Percentiles rank a stretch among this genome's conserved stretches.
These are phyloP conservation scores for Heliconius aoede DNA, from an alignment of 2,888 invertebrate genomes.

Conservation along the genomic window DNA sequence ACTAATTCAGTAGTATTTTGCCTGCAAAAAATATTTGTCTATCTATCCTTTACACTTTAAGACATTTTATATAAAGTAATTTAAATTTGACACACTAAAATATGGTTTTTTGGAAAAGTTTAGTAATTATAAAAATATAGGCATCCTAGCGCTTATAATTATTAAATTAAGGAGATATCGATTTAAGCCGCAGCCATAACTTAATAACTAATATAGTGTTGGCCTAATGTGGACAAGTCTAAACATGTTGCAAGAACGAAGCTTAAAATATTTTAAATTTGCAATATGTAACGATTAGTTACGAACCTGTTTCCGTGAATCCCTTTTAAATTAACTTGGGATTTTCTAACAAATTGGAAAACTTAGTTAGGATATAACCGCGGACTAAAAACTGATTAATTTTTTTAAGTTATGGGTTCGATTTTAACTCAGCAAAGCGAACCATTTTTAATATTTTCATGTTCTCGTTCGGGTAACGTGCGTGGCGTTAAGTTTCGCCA, in stretches of 20 bases:
- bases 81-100: too few species aligned
- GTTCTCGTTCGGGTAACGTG: not conserved
- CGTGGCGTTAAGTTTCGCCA: too few species aligned
- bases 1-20: too few species aligned
- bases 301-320: not conserved
- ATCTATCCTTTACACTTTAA: too few species aligned
- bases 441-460: not conserved
- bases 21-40: too few species aligned
- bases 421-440: too few species aligned
- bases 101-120: too few species aligned
- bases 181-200: too few species aligned
- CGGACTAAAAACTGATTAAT: not conserved
- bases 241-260: not conserved
- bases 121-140: too few species aligned
- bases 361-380: conserved; percentile 2
- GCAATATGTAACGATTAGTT: conserved; percentile 4
- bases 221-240: not conserved
- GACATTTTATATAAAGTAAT: too few species aligned
- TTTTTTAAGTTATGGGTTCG: not conserved
- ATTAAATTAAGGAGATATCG: too few species aligned
- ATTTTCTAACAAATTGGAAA: conserved; percentile 12
- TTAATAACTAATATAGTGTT: not conserved
- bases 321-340: conserved; percentile 2
- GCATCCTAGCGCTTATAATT: too few species aligned
- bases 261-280: conserved; percentile 8